Evolutionary conservation across 2,888 invertebrate species (phyloP).

Genomic region (Maniola hyperantus): DNA sequence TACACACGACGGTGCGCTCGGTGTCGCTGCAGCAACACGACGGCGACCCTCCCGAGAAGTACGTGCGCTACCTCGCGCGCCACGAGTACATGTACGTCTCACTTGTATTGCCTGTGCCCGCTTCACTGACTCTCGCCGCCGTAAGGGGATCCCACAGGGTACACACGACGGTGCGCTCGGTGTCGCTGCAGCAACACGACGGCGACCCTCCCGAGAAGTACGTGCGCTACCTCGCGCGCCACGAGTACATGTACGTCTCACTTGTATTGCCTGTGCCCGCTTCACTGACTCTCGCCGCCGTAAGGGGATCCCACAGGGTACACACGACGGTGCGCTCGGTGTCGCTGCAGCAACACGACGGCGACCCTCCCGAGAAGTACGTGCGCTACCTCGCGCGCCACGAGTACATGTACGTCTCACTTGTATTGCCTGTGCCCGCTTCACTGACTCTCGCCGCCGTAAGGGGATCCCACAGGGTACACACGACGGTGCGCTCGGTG

Average conservation of each 20-base stretch:
- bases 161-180: slow-evolving; percentile 96
- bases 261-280: too few relatives aligned
- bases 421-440: too few relatives aligned
- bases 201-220: slow-evolving; percentile 99
- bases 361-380: slow-evolving; percentile 98
- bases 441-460: too few relatives aligned
- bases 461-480: too few relatives aligned
- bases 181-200: slow-evolving; percentile 93
- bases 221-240: slow-evolving; percentile 97
- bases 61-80: slow-evolving; percentile 96
- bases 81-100: slow-evolving; percentile 84
- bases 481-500: slow-evolving; percentile 95
- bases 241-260: slow-evolving; percentile 81
- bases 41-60: slow-evolving; percentile 98
- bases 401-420: slow-evolving; percentile 72
- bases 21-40: slow-evolving; percentile 94
- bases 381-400: slow-evolving; percentile 97
- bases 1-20: slow-evolving; percentile 95
- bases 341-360: slow-evolving; percentile 92
- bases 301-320: too few relatives aligned
- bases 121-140: too few relatives aligned
- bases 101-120: too few relatives aligned
- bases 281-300: too few relatives aligned
- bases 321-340: slow-evolving; percentile 96
- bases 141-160: too few relatives aligned